Evolutionary conservation across 2,888 invertebrate genomes (phyloP).

Genomic region (Agapostemon virescens): DNA sequence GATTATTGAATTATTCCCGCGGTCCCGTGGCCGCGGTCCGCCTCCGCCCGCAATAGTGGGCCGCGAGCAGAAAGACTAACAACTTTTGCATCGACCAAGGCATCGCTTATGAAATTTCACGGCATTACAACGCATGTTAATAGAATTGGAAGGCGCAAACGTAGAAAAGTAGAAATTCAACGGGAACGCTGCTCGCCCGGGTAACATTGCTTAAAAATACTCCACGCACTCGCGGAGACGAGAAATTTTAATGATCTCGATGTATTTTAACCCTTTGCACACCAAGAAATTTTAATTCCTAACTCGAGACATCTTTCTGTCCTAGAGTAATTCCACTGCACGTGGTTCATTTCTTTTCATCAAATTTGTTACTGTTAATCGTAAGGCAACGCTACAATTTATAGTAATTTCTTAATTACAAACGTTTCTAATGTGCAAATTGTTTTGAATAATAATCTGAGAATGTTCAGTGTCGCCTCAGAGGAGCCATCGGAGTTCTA

Average conservation of each 20-base stretch:
- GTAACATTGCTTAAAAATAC: conserved; percentile 24
- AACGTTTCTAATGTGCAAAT: no score
- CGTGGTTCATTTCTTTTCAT: no score
- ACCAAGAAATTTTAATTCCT: no score
- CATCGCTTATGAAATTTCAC: conserved; percentile 52
- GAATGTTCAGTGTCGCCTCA: no score
- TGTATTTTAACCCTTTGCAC: no score
- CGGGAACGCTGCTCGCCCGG: background rate
- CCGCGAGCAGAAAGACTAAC: conserved; percentile 49
- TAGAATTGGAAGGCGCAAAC: conserved; percentile 47
- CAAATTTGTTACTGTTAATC: no score
- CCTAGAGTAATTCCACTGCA: no score
- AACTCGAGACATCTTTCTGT: no score
- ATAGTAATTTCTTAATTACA: no score
- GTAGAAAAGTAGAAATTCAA: conserved; percentile 28
- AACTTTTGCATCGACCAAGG: conserved; percentile 66
- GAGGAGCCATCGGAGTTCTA: no score
- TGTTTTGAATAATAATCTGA: no score
- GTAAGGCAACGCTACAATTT: no score
- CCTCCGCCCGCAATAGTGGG: conserved; percentile 32
- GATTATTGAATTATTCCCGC: conserved; percentile 75
- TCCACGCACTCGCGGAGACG: background rate
- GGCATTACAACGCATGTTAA: conserved; percentile 55
- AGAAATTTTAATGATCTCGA: background rate
- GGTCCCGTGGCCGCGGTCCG: conserved; percentile 42